Conservation (phyloP, 2,113 vertebrate genomes). For the Capreolus pygargus region DNA sequence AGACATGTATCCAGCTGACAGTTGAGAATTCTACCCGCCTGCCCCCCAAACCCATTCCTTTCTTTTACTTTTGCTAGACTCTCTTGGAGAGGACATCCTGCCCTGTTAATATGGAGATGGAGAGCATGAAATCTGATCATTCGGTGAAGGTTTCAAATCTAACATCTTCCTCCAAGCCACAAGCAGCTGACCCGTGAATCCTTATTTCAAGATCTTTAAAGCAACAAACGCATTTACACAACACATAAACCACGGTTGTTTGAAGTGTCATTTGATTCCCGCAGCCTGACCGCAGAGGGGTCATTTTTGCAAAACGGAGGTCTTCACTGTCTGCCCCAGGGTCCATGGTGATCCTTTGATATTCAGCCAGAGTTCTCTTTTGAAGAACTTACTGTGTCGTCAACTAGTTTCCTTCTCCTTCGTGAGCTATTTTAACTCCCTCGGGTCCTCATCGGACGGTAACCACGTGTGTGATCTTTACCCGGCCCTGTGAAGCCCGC, state of each 20-base stretch:
- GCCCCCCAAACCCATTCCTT: not conserved
- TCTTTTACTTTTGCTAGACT: not conserved
- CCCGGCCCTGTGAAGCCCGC: not conserved
- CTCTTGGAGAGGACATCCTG: not conserved
- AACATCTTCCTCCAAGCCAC: not conserved
- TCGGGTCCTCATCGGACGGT: not conserved
- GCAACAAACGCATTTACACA: not conserved
- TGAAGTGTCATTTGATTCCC: conserved; percentile 34
- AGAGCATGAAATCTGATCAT: not conserved
- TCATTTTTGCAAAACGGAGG: not conserved
- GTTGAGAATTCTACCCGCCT: not conserved
- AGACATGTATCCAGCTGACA: not conserved
- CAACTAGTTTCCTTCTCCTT: not conserved
- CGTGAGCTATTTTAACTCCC: not conserved
- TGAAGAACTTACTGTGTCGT: not conserved
- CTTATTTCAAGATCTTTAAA: not conserved
- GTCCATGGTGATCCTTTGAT: not conserved
- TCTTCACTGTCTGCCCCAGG: not conserved
- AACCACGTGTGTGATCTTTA: fast-evolving
- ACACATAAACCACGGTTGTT: not conserved
- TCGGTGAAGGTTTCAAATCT: not conserved
- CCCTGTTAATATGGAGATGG: not conserved
- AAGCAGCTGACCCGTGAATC: not conserved
- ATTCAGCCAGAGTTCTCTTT: not conserved
- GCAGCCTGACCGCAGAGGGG: not conserved